Evolutionary conservation across 2,113 vertebrate species (phyloP), one percentile per base, ranked within the genome.

Genomic region (Megaleporinus macrocephalus): DNA sequence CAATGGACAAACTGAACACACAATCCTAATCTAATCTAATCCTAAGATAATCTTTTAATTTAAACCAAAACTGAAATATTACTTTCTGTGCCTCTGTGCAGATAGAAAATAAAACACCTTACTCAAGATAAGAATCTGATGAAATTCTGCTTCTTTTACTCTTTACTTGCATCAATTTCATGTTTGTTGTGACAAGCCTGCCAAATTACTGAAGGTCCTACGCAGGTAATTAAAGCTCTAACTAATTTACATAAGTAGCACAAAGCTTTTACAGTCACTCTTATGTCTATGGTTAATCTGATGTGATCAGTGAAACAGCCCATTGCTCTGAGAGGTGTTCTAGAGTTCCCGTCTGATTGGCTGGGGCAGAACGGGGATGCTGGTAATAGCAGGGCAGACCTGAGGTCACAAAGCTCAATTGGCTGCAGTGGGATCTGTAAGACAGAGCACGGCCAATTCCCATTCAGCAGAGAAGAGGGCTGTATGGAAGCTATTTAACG

Each of bases 201-300:
- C 63, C 24, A 22, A 76, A 63, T 47, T 13, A 29, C 74, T 62
- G 57, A 62, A 30, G 24, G n/a, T 76, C 24, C 14, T 55, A 24
- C 33, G 22, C 12, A 22, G 65, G 59, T 82, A 76, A 82, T 76
- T 76, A 62, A 41, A 13, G 36, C 20, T 77, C 61, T 76, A 57
- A 61, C 61, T 70, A 14, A 24, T 77, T 36, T 81, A 49, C 47
- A 75, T 81, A 74, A 69, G 26, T 65, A 81, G 62, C 7, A 80
- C 51, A 20, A 57, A 57, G 53, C 24, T 61, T 65, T 77, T 65
- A 77, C 76, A 68, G 26, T 30, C 76, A 78, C 62, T 53, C 27
- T 57, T 27, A 69, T 78, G 63, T 57, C 27, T 57, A 20, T 22
- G 18, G 24, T 33, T 51, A 57, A 41, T 79, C 27, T 33, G 29